Base-by-base conservation (phyloP, 2,797 vertebrate species). In the Alfaro cultratus region DNA sequence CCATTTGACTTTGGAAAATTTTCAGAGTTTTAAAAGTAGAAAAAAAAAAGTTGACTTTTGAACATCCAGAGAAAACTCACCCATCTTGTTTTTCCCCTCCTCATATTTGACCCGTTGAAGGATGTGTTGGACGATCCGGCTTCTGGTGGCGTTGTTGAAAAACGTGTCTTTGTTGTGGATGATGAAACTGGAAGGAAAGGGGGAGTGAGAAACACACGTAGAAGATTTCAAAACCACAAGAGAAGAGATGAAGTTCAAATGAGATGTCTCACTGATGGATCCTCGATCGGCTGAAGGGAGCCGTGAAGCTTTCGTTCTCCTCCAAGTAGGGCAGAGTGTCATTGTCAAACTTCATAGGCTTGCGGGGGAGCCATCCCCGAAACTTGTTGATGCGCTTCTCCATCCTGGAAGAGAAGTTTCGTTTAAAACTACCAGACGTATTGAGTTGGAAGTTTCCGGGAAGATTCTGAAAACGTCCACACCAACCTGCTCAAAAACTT, bases 151-250 rank as follows among this genome's bases (percentile, higher is more conserved):
- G 3, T 99, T 99, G 92, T 96, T 98, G 96, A 99, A 99, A 95
- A 99, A 99, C 5, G 97, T 97, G 34, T 98, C 97, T 95, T 97
- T 98, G 95, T 99, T 98, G 95, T 98, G 97, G 92, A 99, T 97
- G 95, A 98, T 98, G 94, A 99, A 99, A 93, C 97, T 99, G 82
- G 51, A 85, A 81, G 41, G 64, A 83, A 87, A 94, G 21, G 0
- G 80, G 0, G 83, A 75, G 31, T 23, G 34, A 74, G 1, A 41
- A n/a, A 15, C 39, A 29, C 36, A 15, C 23, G 13, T 10, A 6
- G 10, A 53, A n/a, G 5, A n/a, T 23, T 46, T 45, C 21, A 23
- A 45, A 15, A 21, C 2, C 12, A 46, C 9, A 47, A 36, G 26
- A 5, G 21, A 26, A 43, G 26, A 70, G 31, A 43, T 13, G 26